Evolutionary conservation across 2,888 invertebrate species (phyloP).

Genomic region (Aspidapion aeneum): DNA sequence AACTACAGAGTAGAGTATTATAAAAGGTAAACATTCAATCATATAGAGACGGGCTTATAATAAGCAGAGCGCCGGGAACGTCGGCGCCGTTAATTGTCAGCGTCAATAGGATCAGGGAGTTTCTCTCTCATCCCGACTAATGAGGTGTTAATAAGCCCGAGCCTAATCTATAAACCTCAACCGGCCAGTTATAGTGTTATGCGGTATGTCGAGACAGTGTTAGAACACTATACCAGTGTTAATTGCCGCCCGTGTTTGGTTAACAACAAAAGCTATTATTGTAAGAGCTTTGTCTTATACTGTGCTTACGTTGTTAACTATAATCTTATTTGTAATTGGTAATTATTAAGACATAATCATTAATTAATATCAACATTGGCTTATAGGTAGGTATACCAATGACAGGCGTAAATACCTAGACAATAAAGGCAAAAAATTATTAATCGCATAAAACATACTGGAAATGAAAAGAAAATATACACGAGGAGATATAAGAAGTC

Average conservation of each 20-base stretch:
- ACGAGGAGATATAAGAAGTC: too few species aligned
- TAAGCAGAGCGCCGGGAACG: neutral
- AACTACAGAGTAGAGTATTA: too few species aligned
- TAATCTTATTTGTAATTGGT: too few species aligned
- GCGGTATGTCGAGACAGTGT: constrained; percentile 24
- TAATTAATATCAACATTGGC: too few species aligned
- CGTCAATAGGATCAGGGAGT: constrained; percentile 18
- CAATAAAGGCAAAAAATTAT: too few species aligned
- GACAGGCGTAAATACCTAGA: too few species aligned
- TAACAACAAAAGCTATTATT: neutral
- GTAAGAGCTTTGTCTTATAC: neutral
- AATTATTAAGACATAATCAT: too few species aligned
- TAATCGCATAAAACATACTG: too few species aligned
- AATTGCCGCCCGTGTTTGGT: neutral
- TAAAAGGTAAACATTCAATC: too few species aligned
- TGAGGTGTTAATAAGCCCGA: constrained; percentile 44
- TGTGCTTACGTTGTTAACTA: too few species aligned
- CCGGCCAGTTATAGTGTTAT: constrained; percentile 41
- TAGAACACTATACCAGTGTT: constrained; percentile 18
- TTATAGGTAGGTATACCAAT: too few species aligned
- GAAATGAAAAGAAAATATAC: too few species aligned
- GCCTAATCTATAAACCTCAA: constrained; percentile 44
- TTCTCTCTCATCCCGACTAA: constrained; percentile 28
- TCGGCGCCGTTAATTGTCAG: neutral
- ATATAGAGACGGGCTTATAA: neutral